Conservation (phyloP, 1,140 invertebrate genomes). For the Bombus haemorrhoidalis region DNA sequence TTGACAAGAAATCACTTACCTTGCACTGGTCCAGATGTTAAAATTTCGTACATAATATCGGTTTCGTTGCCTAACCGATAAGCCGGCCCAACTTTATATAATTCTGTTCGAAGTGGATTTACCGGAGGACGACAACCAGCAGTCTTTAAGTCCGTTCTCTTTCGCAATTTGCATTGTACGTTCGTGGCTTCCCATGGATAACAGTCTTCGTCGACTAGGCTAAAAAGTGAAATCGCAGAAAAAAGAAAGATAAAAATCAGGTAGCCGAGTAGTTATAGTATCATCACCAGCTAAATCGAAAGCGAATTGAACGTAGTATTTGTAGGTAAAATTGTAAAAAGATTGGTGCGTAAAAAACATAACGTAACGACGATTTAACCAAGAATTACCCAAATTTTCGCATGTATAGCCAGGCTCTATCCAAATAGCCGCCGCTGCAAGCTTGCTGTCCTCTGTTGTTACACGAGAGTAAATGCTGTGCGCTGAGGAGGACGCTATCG, state of each 20-base stretch:
- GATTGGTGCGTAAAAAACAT: background rate
- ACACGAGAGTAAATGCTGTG: conserved; percentile 94
- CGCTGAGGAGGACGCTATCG: conserved; percentile 88
- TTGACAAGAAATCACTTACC: conserved; percentile 82
- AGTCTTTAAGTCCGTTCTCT: conserved; percentile 79
- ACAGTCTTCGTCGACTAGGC: conserved; percentile 91
- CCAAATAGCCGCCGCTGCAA: conserved; percentile 94
- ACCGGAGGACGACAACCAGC: conserved; percentile 82
- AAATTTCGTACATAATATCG: conserved; percentile 96
- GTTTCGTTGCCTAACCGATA: conserved; percentile 90
- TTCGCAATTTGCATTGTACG: conserved; percentile 84
- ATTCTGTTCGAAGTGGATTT: conserved; percentile 82
- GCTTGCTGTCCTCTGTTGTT: conserved; percentile 89
- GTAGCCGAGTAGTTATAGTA: background rate
- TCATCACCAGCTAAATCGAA: background rate
- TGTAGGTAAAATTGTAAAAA: background rate
- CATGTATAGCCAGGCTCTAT: conserved; percentile 95
- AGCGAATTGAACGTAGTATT: background rate
- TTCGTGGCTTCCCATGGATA: conserved; percentile 89
- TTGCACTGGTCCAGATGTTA: conserved; percentile 96
- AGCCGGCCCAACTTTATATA: conserved; percentile 92
- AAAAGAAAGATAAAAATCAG: background rate
- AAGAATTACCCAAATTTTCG: conserved; percentile 89
- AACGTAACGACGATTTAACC: too few relatives aligned
- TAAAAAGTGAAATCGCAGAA: conserved; percentile 70